Base-by-base conservation (phyloP, 1,140 invertebrate genomes). In the Charaxes varanes region DNA sequence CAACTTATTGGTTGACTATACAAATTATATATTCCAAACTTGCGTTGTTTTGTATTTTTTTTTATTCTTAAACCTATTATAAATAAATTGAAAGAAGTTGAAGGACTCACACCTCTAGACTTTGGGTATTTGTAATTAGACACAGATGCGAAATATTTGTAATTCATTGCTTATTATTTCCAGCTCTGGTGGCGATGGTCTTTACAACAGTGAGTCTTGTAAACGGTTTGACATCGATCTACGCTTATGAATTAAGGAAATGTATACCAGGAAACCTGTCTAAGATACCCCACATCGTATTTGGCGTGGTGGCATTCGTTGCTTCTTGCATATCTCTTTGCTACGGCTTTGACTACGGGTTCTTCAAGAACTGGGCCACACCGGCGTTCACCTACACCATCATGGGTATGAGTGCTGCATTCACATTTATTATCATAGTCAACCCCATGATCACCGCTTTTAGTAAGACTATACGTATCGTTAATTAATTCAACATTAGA, bases 231-330 rank as follows among this genome's bases (percentile, higher is more conserved):
- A 44, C 62, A 4, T 71, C 64, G 0, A 36, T 65, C 6, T 71
- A 71, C 40, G 64, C 64, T 2, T 60, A 50, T 33, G 59, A 67
- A 27, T 47, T 55, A 22, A 46, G 53, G 2, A 45, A 41, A 15
- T 57, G 49, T 10, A 43, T 71, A 12, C 62, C 68, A 4, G 46
- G 58, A 7, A 62, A 49, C 13, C 27, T 72, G 3, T 70, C 66
- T 2, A 77, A 64, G 26, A 40, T 77, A 1, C 58, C 55, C 0
- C 69, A 73, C 30, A 69, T 73, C 16, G 57, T 48, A 16, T 73
- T 73, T 22, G 72, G 72, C n/a, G 46, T 53, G 2, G 51, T 67
- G 0, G 67, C 60, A 6, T 70, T 65, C 22, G 37, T 14, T 4
- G 32, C 56, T 3, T 52, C 69, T 3, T 43, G 52, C 27, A 54